Evolutionary conservation across 2,113 vertebrate genomes (phyloP).

Genomic region (Pampusana beccarii): DNA sequence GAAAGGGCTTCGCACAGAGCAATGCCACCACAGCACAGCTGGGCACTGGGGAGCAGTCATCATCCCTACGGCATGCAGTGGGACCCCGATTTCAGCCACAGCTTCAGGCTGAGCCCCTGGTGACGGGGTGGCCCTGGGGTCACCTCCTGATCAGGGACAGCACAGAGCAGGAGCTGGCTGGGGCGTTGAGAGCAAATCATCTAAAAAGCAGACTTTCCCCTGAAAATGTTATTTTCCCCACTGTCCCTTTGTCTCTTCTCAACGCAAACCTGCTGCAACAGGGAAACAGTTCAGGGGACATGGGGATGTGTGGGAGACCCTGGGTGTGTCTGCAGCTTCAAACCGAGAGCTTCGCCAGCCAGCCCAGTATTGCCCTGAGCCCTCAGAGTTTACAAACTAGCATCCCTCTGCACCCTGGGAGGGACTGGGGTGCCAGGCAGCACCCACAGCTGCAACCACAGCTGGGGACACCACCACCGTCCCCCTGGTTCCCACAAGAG

Average conservation of each 20-base stretch:
- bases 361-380: neutral
- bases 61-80: fast-evolving
- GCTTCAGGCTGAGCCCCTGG: neutral
- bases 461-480: neutral
- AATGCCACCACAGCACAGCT: fast-evolving
- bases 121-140: fast-evolving
- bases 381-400: neutral
- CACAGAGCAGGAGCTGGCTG: neutral
- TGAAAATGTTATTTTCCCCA: neutral
- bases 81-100: neutral
- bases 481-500: fast-evolving
- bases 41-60: neutral
- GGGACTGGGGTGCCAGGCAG: neutral
- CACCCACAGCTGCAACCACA: neutral
- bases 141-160: neutral
- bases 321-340: fast-evolving
- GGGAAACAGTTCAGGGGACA: neutral
- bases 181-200: neutral
- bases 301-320: fast-evolving
- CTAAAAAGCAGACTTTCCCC: neutral
- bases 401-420: fast-evolving
- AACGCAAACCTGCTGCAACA: fast-evolving
- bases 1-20: neutral
- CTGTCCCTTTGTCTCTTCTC: neutral
- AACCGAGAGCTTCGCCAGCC: neutral